A percentile compares a stretch with the other conserved stretches of the same genome.
phyloP scores from a whole-genome alignment of 2,113 vertebrate genomes.

The Mandrillus leucophaeus region DNA sequence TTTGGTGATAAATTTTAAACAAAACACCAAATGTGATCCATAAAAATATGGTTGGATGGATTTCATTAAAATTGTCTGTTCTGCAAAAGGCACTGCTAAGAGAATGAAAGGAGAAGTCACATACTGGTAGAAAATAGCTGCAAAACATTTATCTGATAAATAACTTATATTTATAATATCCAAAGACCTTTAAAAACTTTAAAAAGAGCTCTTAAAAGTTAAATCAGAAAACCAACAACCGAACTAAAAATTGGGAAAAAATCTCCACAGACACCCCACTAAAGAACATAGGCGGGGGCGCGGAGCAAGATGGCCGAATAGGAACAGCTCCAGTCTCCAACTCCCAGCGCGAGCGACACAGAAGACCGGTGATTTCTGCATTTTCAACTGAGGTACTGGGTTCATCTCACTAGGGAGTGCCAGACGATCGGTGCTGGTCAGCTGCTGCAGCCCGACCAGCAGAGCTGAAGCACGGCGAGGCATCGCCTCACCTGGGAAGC shows the following conservation, averaged over 20 bases:
- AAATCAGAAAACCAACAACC: neutral
- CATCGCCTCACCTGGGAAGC: no score
- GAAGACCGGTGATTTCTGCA: no score
- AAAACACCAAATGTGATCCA: neutral
- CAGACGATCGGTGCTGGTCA: no score
- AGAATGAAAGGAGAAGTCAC: neutral
- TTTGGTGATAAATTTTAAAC: neutral
- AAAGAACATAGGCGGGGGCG: neutral
- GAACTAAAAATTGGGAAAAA: neutral
- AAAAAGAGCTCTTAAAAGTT: neutral
- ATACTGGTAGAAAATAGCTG: neutral
- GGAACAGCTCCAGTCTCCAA: no score
- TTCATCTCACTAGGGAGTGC: no score
- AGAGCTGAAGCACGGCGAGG: no score
- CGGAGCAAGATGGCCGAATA: no score
- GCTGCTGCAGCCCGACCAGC: no score
- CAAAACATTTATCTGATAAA: neutral
- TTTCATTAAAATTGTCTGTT: neutral
- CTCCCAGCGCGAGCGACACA: no score
- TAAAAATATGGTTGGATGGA: neutral
- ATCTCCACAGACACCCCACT: neutral
- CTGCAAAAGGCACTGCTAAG: neutral
- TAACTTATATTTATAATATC: neutral
- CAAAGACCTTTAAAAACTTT: neutral
- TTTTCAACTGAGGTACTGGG: no score